Base-by-base conservation (phyloP, 2,888 invertebrate species). In the Habroteleia sp. region DNA sequence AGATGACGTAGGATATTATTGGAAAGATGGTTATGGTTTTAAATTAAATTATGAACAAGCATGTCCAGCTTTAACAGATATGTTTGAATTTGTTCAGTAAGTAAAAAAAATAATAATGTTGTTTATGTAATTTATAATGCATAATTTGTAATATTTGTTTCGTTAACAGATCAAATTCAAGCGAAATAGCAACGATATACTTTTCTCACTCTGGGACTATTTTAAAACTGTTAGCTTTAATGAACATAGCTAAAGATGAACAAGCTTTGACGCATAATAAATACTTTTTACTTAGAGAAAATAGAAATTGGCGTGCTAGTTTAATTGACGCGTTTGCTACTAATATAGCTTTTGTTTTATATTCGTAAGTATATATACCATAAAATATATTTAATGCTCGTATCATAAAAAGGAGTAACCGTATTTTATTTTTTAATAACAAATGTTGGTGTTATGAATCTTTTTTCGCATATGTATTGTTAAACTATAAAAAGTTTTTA, bases 191-290 rank as follows among this genome's bases (percentile, higher is more conserved):
- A 17, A 91, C 92, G 17, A 92, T 93, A 77, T 93, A 95, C 81
- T 96, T 96, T 84, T 92, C 95, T 0, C 96, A 96, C 89, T 96
- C 96, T 0, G 96, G 96, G 1, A 93, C 95, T 0, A 83, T 96
- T 35, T 88, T 96, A 20, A 96, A 96, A 89, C 86, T 95, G 50
- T 83, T 95, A 41, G 91, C 94, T 0, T 92, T 94, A 80, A 86
- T 96, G 76, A 93, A 93, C 7, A 89, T 96, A 4, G 95, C 93
- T 80, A 92, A 91, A 83, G 95, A 96, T 42, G 83, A 90, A 0
- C 74, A 88, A 1, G 91, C 90, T 17, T 89, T 96, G 39, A 91
- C 88, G n/a, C 92, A 92, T 29, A 89, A 91, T 68, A 88, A 89
- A 87, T 84, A 89, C 90, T 17, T 82, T 85, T 27, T 84, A 84